These are phyloP conservation scores for Drosophila guanche DNA, from an alignment of 1,140 invertebrate genomes.

Conservation along the genomic window DNA sequence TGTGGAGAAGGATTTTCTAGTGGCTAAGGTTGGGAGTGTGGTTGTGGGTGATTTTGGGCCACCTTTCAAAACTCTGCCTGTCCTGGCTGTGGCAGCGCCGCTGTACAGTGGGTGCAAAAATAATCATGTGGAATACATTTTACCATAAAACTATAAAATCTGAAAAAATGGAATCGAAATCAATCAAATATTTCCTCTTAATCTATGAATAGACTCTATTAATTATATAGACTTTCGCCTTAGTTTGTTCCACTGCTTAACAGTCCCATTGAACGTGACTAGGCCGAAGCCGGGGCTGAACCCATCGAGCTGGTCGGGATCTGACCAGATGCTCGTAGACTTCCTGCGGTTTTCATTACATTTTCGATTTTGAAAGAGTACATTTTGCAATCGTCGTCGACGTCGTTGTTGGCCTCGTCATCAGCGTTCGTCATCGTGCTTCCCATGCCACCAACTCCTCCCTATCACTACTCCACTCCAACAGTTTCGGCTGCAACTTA, in stretches of 20 bases:
- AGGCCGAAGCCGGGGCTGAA: slow-evolving; percentile 11
- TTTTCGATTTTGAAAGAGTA: slow-evolving; percentile 68
- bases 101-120: slow-evolving; percentile 20
- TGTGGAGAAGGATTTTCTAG: not conserved
- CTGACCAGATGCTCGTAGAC: slow-evolving; percentile 46
- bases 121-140: no score
- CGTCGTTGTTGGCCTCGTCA: slow-evolving; percentile 31
- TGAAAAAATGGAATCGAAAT: no score
- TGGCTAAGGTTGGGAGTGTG: not conserved
- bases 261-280: slow-evolving; percentile 49
- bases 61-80: slow-evolving; percentile 61
- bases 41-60: slow-evolving; percentile 28
- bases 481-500: slow-evolving; percentile 64
- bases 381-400: slow-evolving; percentile 61
- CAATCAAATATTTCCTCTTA: no score
- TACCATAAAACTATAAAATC: no score
- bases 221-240: not conserved
- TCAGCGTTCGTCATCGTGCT: slow-evolving; percentile 34
- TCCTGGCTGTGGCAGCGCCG: slow-evolving; percentile 2
- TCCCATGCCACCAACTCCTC: not conserved
- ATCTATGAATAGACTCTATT: no score
- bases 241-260: slow-evolving; percentile 50
- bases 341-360: slow-evolving; percentile 72
- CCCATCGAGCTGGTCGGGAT: slow-evolving; percentile 32
- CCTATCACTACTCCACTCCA: not conserved